phyloP scores from a whole-genome alignment of 92 coral and sea anemone genomes.

The Scolanthus callimorphus region DNA sequence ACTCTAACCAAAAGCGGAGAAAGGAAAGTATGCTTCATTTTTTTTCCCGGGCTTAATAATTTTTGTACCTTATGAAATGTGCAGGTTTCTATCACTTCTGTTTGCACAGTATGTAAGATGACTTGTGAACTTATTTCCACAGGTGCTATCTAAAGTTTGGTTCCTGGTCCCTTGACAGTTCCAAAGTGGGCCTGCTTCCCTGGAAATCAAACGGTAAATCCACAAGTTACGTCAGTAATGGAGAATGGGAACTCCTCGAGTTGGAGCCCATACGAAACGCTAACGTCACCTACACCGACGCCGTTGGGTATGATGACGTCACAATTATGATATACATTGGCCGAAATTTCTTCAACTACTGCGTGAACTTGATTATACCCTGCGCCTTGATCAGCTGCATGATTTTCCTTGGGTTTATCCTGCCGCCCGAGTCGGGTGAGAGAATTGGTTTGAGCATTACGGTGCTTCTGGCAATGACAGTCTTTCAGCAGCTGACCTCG shows the following conservation, averaged over 20 bases:
- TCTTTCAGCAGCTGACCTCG: conserved; percentile 79
- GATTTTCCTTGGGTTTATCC: conserved; percentile 74
- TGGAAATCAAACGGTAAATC: conserved; percentile 16
- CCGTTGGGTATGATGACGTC: conserved; percentile 32
- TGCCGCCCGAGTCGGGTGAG: conserved; percentile 81
- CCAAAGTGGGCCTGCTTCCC: conserved; percentile 9
- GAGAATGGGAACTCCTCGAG: conserved; percentile 59
- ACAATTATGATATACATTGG: conserved; percentile 46
- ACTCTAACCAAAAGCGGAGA: too few relatives aligned
- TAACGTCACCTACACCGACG: neutral
- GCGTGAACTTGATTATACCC: conserved; percentile 68
- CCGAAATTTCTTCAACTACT: conserved; percentile 39
- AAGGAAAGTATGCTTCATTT: too few relatives aligned
- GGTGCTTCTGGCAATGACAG: conserved; percentile 77
- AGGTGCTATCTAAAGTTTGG: conserved; percentile 53
- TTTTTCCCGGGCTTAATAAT: too few relatives aligned
- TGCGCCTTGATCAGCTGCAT: conserved; percentile 67
- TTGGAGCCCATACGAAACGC: conserved; percentile 12
- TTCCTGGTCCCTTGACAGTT: conserved; percentile 46
- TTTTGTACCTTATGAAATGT: too few relatives aligned
- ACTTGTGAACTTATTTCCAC: too few relatives aligned
- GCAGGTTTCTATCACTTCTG: too few relatives aligned
- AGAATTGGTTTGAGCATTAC: conserved; percentile 75
- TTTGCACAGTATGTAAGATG: too few relatives aligned
- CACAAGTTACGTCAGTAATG: conserved; percentile 46